A percentile compares a stretch with the other conserved stretches of the same genome.
Evolutionary conservation across 2,888 invertebrate genomes (phyloP).

Genomic region (Exephanes ischioxanthus): DNA sequence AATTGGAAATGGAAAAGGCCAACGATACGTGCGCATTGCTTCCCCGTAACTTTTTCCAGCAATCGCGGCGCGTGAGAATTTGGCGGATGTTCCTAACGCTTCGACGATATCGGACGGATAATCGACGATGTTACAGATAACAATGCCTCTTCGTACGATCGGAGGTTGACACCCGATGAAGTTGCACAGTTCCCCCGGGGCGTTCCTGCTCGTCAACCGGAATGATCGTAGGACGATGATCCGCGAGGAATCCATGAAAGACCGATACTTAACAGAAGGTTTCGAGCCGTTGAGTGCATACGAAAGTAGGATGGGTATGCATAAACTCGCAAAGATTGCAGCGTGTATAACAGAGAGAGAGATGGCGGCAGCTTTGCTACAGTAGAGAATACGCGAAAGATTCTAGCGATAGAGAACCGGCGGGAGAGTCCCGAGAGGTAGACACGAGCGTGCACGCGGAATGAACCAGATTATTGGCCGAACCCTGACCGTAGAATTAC

Average conservation of each 20-base stretch:
- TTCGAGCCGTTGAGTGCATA: slow-evolving; percentile 10
- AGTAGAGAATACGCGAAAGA: slow-evolving; percentile 55
- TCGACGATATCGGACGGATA: neutral
- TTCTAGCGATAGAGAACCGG: slow-evolving; percentile 67
- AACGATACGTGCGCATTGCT: neutral
- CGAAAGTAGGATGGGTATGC: slow-evolving; percentile 12
- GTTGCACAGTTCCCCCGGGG: neutral
- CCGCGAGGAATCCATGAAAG: slow-evolving; percentile 47
- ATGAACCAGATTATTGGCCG: slow-evolving; percentile 83
- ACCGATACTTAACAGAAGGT: slow-evolving; percentile 2
- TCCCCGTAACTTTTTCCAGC: neutral
- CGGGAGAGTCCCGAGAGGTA: slow-evolving; percentile 22
- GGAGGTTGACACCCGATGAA: neutral
- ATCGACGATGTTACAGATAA: neutral
- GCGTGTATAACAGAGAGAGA: slow-evolving; percentile 60
- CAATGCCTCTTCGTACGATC: neutral
- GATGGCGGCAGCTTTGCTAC: neutral
- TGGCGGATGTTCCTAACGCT: neutral
- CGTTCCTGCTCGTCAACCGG: slow-evolving; percentile 5
- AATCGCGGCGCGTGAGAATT: neutral
- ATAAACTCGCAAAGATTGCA: slow-evolving; percentile 65
- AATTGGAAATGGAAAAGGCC: slow-evolving; percentile 16
- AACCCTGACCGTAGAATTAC: slow-evolving; percentile 82
- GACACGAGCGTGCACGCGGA: slow-evolving; percentile 67
- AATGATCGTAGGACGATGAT: slow-evolving; percentile 59